These are phyloP conservation scores for Dendrocopos noguchii DNA, from an alignment of 2,113 vertebrate genomes.

Conservation along the genomic window DNA sequence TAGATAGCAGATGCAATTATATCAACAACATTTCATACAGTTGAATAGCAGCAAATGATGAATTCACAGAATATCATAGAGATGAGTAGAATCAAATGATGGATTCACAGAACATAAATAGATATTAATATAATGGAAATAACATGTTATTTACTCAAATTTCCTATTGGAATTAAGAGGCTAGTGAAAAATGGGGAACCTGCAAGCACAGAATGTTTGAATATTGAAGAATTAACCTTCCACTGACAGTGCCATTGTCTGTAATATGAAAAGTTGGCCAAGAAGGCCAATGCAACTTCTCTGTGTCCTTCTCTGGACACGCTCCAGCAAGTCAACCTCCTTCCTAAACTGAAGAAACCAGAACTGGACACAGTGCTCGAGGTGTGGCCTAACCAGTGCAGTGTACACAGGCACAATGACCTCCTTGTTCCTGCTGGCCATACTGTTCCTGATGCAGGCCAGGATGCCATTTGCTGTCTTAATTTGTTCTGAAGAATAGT, in stretches of 20 bases:
- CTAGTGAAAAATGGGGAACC: background rate
- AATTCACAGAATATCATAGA: background rate
- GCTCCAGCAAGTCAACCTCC: too few relatives aligned
- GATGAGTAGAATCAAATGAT: background rate
- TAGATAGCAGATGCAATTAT: background rate
- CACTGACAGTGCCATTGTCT: background rate
- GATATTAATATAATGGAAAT: background rate
- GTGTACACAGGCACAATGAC: too few relatives aligned
- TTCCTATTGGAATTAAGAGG: background rate
- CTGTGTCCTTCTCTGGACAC: too few relatives aligned
- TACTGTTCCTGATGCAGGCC: too few relatives aligned
- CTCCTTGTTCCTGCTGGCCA: too few relatives aligned
- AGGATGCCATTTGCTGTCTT: too few relatives aligned
- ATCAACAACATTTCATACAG: background rate
- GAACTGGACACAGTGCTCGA: too few relatives aligned
- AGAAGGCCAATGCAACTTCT: too few relatives aligned
- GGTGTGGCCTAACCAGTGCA: too few relatives aligned
- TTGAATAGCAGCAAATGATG: background rate
- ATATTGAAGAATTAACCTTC: background rate
- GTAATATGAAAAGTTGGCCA: background rate
- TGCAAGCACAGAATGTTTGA: background rate
- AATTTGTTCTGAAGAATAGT: background rate
- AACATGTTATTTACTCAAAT: background rate
- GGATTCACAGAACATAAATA: background rate
- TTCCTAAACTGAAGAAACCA: too few relatives aligned